These are phyloP conservation scores for Teleogryllus oceanicus DNA, from an alignment of 2,888 invertebrate genomes.

Conservation along the genomic window DNA sequence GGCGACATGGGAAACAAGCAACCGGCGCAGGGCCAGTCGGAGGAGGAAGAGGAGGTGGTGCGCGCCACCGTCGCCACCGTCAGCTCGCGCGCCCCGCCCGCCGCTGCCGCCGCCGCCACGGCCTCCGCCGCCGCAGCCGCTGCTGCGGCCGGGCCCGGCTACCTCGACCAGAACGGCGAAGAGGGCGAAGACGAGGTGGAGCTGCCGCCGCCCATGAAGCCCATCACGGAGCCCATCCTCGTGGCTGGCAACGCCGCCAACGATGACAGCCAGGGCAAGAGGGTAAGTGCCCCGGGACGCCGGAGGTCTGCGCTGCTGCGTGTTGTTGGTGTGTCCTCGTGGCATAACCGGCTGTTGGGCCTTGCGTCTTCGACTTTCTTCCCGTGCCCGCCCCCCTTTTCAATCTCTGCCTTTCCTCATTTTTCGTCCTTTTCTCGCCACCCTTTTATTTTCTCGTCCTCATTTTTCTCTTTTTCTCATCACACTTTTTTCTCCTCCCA, in stretches of 20 bases:
- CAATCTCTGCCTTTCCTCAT: too few relatives aligned
- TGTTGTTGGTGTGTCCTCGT: too few relatives aligned
- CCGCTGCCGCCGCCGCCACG: constrained; percentile 42
- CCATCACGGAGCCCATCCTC: constrained; percentile 70
- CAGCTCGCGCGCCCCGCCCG: not conserved
- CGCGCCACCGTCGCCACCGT: not conserved
- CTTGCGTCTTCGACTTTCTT: too few relatives aligned
- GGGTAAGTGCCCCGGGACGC: constrained; percentile 51
- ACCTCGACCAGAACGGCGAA: constrained; percentile 53
- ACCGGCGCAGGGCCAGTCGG: constrained; percentile 46
- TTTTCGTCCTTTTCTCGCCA: too few relatives aligned
- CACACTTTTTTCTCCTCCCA: too few relatives aligned
- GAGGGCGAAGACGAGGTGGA: constrained; percentile 75
- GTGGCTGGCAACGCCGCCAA: constrained; percentile 47
- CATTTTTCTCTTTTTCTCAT: too few relatives aligned
- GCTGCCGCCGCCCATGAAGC: constrained; percentile 93
- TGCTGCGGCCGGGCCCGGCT: constrained; percentile 42
- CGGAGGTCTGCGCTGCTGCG: too few relatives aligned
- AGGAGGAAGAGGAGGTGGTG: constrained; percentile 40
- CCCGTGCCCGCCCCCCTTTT: too few relatives aligned
- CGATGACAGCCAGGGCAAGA: constrained; percentile 56
- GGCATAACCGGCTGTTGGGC: too few relatives aligned
- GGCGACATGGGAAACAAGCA: constrained; percentile 56
- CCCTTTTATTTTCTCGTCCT: too few relatives aligned
- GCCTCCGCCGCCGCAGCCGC: constrained; percentile 38